Evolutionary conservation across 2,113 vertebrate species (phyloP).

Genomic region (Phrynosoma blainvillii): DNA sequence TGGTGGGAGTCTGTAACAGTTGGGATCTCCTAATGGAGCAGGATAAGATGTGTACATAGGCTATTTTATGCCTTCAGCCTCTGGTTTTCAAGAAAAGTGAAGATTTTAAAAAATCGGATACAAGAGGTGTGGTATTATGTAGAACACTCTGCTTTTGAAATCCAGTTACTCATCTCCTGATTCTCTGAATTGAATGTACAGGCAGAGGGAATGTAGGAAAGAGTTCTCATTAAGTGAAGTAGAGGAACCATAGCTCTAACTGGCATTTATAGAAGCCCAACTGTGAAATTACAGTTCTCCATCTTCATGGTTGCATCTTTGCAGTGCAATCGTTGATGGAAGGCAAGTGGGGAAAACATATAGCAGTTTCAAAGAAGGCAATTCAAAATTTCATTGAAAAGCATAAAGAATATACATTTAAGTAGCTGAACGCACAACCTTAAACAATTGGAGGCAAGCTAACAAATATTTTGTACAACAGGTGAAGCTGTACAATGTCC

Average conservation of each 20-base stretch:
- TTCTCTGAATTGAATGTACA: constrained; percentile 37
- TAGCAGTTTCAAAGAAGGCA: constrained; percentile 23
- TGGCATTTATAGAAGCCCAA: constrained; percentile 50
- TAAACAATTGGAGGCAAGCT: constrained; percentile 41
- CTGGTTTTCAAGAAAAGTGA: constrained; percentile 45
- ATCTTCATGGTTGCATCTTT: not conserved
- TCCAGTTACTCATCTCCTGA: not conserved
- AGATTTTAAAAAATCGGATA: not conserved
- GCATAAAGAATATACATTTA: constrained; percentile 8
- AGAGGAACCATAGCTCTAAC: constrained; percentile 32
- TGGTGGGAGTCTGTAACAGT: constrained; percentile 24
- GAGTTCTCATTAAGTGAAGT: constrained; percentile 29
- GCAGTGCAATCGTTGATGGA: not conserved
- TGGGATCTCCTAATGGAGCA: constrained; percentile 27
- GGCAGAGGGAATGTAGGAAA: constrained; percentile 19
- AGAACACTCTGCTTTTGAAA: not conserved
- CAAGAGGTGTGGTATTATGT: constrained; percentile 16
- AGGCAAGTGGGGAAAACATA: not conserved
- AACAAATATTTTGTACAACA: constrained; percentile 62
- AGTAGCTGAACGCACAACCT: constrained; percentile 49
- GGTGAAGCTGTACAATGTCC: constrained; percentile 56
- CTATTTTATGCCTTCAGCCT: constrained; percentile 51
- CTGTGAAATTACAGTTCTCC: not conserved
- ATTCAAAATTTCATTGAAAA: constrained; percentile 45
- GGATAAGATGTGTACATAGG: constrained; percentile 29